phyloP scores from a whole-genome alignment of 2,888 invertebrate genomes.

The Daptonema setosum region DNA sequence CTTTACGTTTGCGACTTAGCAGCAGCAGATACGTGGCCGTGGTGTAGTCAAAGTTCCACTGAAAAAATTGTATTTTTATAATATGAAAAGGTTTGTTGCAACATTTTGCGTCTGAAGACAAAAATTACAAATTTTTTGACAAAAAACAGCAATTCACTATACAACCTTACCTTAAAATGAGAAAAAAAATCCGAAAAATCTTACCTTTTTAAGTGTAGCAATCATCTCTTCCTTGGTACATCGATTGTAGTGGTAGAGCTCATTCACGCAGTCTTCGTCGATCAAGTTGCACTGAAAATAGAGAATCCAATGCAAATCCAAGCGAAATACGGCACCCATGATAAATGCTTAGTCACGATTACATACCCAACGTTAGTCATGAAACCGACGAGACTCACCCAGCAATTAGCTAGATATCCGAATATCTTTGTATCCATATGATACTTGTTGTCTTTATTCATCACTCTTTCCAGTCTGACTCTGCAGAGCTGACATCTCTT shows the following conservation, averaged over 20 bases:
- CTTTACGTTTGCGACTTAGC: slow-evolving; percentile 39
- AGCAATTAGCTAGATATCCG: too few species aligned
- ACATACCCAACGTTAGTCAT: too few species aligned
- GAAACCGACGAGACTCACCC: too few species aligned
- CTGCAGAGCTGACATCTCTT: too few species aligned
- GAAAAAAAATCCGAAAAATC: slow-evolving; percentile 6
- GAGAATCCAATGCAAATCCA: too few species aligned
- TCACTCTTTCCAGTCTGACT: too few species aligned
- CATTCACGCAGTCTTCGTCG: slow-evolving; percentile 39
- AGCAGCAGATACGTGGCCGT: slow-evolving; percentile 52
- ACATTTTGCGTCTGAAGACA: background rate
- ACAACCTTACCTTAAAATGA: slow-evolving; percentile 16
- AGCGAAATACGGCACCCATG: too few species aligned
- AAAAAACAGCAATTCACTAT: slow-evolving; percentile 4
- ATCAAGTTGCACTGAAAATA: slow-evolving; percentile 29
- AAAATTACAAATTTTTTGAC: background rate
- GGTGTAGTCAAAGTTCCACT: slow-evolving; percentile 47
- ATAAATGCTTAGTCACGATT: too few species aligned
- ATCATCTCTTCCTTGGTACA: slow-evolving; percentile 29
- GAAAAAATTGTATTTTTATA: slow-evolving; percentile 15
- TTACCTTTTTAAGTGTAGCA: slow-evolving; percentile 17
- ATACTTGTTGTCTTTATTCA: too few species aligned
- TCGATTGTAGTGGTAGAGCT: slow-evolving; percentile 36
- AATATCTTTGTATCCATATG: too few species aligned
- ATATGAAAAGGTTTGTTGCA: background rate